Evolutionary conservation across 2,113 vertebrate genomes (phyloP), one percentile per base, ranked within the genome.

Genomic region (Caranx melampygus): DNA sequence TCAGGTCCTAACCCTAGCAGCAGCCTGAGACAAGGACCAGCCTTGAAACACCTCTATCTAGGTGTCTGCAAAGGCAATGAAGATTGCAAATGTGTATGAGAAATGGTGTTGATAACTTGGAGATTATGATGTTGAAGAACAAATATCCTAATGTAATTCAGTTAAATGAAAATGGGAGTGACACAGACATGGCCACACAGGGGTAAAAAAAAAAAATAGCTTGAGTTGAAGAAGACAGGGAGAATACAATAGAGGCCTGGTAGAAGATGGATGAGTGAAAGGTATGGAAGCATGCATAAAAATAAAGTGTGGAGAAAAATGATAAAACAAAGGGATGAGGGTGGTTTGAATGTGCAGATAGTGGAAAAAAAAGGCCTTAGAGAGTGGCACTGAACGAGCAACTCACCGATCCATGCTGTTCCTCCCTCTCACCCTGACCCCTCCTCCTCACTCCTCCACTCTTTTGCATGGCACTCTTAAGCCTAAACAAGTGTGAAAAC

Each of bases 1-100:
- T 72, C 61, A 63, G 68, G 16, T 62, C 93, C 92, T 61, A 63
- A 63, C 13, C 57, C 93, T 92, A 84, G 86, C 55, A 54, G 84
- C 89, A 84, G 88, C 86, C 91, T 92, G 93, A 92, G 94, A 95
- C 94, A 93, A 88, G 93, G 95, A 96, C 95, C 94, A 40, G 49
- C 57, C 7, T 61, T 12, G 63, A n/a, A 65, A 65, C 42, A 4
- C 54, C 49, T 51, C 37, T 61, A 57, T 5, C 26, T 54, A 5
- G 11, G 5, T 44, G 15, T 57, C 20, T 63, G 31, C 55, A 67
- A 66, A 57, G 15, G 8, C 40, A 31, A 26, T 40, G 11, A 45
- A 11, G 57, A 51, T 47, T 20, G 14, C 8, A 13, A 44, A 45
- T 20, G 31, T 59, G 34, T 59, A 9, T 21, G 26, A 40, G 40